These are phyloP conservation scores for Dryobates pubescens DNA, from an alignment of 2,797 vertebrate species.

Conservation along the genomic window DNA sequence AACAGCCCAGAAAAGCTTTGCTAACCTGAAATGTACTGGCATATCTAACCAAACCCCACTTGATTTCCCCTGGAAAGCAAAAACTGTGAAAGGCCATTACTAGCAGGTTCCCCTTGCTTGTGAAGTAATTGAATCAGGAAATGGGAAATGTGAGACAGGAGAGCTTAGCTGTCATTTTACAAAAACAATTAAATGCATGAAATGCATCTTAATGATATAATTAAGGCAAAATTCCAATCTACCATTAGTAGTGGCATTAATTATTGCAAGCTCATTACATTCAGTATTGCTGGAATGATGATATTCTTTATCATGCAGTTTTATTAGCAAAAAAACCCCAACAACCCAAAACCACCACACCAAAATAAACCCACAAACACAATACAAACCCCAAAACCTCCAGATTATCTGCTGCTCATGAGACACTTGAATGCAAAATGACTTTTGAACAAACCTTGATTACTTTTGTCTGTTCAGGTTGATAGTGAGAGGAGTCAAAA, in stretches of 20 bases:
- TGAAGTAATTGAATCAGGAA: constrained; percentile 60
- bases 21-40: constrained; percentile 48
- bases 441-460: constrained; percentile 1
- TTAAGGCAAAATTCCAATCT: constrained; percentile 65
- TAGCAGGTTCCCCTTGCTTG: constrained; percentile 32
- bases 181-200: constrained; percentile 65
- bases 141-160: constrained; percentile 36
- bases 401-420: neutral
- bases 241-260: constrained; percentile 52
- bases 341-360: too few species aligned
- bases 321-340: neutral
- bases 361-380: neutral
- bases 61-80: constrained; percentile 54
- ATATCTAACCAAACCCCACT: constrained; percentile 38
- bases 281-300: neutral
- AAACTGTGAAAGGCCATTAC: constrained; percentile 53
- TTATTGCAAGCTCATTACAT: constrained; percentile 37
- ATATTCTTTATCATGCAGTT: constrained; percentile 9
- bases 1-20: constrained; percentile 11
- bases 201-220: constrained; percentile 64
- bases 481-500: neutral
- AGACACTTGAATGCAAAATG: neutral
- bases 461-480: neutral
- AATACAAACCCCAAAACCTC: neutral
- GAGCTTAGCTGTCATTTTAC: constrained; percentile 61